These are phyloP conservation scores for Chrysina gloriosa DNA, from an alignment of 2,888 invertebrate genomes.

Conservation along the genomic window DNA sequence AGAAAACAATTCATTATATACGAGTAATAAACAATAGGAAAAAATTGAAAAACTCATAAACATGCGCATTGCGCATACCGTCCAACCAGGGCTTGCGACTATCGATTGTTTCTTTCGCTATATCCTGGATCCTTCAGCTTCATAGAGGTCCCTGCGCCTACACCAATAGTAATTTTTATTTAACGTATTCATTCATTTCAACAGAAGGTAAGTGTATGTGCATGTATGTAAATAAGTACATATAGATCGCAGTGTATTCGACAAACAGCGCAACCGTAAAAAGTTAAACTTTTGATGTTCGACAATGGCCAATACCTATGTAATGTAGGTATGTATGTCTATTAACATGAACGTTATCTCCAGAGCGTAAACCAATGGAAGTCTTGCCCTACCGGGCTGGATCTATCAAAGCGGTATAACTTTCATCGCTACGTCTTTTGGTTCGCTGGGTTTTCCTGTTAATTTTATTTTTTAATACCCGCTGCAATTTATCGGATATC, in stretches of 20 bases:
- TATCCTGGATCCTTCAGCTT: constrained; percentile 53
- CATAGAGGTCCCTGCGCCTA: constrained; percentile 50
- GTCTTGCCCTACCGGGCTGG: neutral
- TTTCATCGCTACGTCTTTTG: constrained; percentile 28
- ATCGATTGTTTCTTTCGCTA: constrained; percentile 58
- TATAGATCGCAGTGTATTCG: neutral
- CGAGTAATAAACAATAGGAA: constrained; percentile 38
- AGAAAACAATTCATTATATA: constrained; percentile 16
- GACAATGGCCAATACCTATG: too few species aligned
- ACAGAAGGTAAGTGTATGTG: neutral
- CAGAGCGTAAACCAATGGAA: constrained; percentile 6
- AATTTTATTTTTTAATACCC: neutral
- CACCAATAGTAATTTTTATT: constrained; percentile 48
- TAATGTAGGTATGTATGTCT: neutral
- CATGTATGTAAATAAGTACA: neutral
- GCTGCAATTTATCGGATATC: constrained; percentile 1
- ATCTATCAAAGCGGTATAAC: constrained; percentile 7
- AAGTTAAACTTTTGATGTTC: constrained; percentile 5
- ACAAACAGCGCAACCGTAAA: neutral
- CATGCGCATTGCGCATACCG: constrained; percentile 57
- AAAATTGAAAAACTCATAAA: constrained; percentile 53
- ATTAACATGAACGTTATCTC: constrained; percentile 16
- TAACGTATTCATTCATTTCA: constrained; percentile 19
- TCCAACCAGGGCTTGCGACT: constrained; percentile 53
- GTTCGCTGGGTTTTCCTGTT: neutral